A percentile compares a stretch with the other conserved stretches of the same genome.
These are phyloP conservation scores for Polydrusus cervinus DNA, from an alignment of 2,888 invertebrate genomes.

Conservation along the genomic window DNA sequence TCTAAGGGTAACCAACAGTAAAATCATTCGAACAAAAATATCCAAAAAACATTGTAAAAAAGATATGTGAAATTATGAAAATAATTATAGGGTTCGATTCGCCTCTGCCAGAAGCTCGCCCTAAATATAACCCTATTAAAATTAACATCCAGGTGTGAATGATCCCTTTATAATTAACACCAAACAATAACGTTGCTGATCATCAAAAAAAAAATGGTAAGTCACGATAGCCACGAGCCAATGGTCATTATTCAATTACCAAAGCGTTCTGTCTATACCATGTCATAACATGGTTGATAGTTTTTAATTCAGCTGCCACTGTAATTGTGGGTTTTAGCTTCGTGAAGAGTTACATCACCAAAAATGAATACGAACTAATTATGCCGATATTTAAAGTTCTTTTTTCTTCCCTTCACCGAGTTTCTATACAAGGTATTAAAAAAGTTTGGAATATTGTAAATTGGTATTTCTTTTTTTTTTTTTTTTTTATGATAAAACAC, in stretches of 20 bases:
- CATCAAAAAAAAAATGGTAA: slow-evolving; percentile 27
- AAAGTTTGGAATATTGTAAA: too few relatives aligned
- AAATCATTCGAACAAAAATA: too few relatives aligned
- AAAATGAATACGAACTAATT: background rate
- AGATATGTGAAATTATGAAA: background rate
- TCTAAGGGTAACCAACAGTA: too few relatives aligned
- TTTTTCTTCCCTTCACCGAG: too few relatives aligned
- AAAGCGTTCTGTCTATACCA: slow-evolving; percentile 15
- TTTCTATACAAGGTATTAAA: too few relatives aligned
- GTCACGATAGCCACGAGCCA: slow-evolving; percentile 25
- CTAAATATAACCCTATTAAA: slow-evolving; percentile 3
- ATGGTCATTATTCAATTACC: slow-evolving; percentile 37
- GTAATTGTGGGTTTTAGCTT: slow-evolving; percentile 25
- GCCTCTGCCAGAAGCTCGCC: background rate
- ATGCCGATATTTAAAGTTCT: background rate
- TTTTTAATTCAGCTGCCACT: slow-evolving; percentile 38
- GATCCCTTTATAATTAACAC: slow-evolving; percentile 23
- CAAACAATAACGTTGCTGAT: background rate
- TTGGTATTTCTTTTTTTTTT: too few relatives aligned
- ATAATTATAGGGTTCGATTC: background rate
- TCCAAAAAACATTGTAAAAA: background rate
- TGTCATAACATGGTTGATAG: slow-evolving; percentile 35
- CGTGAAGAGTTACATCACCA: slow-evolving; percentile 14
- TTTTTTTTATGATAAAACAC: too few relatives aligned
- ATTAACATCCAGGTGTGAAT: slow-evolving; percentile 27